A percentile compares a stretch with the other conserved stretches of the same genome.
Evolutionary conservation across 1,140 invertebrate species (phyloP).

Genomic region (Magallana angulata): DNA sequence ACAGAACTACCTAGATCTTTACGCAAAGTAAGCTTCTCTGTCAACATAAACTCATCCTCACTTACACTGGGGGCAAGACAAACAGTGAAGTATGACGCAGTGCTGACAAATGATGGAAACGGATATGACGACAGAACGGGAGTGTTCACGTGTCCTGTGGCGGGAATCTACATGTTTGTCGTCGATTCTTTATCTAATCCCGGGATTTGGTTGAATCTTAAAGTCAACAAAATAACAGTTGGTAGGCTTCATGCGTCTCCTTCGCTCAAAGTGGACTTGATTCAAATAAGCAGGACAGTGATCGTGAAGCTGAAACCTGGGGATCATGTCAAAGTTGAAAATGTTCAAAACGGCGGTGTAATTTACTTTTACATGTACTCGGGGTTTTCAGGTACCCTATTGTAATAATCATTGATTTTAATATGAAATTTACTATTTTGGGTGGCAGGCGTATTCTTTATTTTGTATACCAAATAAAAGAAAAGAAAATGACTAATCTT

Average conservation of each 20-base stretch:
- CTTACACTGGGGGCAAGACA: neutral
- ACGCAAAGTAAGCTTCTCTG: neutral
- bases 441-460: too few relatives aligned
- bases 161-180: neutral
- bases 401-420: neutral
- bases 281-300: neutral
- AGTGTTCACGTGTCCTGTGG: neutral
- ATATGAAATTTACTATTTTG: too few relatives aligned
- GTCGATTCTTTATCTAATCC: neutral
- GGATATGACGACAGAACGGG: slow-evolving; percentile 2
- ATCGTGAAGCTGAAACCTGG: neutral
- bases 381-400: neutral
- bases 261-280: too few relatives aligned
- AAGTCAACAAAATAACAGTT: neutral
- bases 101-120: neutral
- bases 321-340: neutral
- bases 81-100: neutral
- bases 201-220: neutral
- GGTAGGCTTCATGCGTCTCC: neutral
- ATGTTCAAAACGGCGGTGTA: neutral
- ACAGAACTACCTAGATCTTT: too few relatives aligned
- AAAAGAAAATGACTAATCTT: too few relatives aligned
- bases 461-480: too few relatives aligned
- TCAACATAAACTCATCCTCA: neutral
- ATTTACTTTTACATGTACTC: neutral